Base-by-base conservation (phyloP, 2,797 vertebrate species). In the Pampus argenteus region DNA sequence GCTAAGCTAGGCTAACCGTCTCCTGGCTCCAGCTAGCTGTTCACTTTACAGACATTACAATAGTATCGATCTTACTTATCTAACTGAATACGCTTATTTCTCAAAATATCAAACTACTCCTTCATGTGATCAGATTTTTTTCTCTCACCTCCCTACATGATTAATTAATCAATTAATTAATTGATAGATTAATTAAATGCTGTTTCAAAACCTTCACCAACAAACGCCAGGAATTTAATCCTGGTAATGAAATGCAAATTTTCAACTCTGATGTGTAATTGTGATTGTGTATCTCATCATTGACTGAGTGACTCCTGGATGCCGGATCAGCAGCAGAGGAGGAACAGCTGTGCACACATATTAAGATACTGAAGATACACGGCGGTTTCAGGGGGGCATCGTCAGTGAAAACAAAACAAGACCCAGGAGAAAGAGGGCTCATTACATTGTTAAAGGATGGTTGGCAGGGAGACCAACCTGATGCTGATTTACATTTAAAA, bases 401-500 rank as follows among this genome's bases (percentile, higher is more conserved):
- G 67, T 79, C 50, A 52, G 18, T 56, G 71, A 51, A 83, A 81
- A 83, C 67, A 81, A 29, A 74, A 69, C 55, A 68, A 45, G 78
- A 71, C 84, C 47, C 64, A 2, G 18, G 65, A 65, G 58, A 44
- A 15, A 18, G 20, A 17, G 62, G 29, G 34, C 65, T 75, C 58
- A 64, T 75, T 68, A 78, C 36, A 78, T 68, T 63, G 61, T 68
- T 61, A 58, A 75, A 59, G 34, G 60, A 76, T 78, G 25, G 71
- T 4, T 10, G 68, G 63, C 38, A 64, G 67, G 15, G 51, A 69
- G 44, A 28, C 48, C 40, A 4, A 45, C 20, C 6, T 50, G 2
- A 22, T 3, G 14, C 74, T 75, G 69, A 81, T 85, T 79, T 73
- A 74, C 76, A 83, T 79, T 57, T 61, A 38, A 78, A 83, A 80